These are phyloP conservation scores for Amorpha juglandis DNA, from an alignment of 2,888 invertebrate species.

Conservation along the genomic window DNA sequence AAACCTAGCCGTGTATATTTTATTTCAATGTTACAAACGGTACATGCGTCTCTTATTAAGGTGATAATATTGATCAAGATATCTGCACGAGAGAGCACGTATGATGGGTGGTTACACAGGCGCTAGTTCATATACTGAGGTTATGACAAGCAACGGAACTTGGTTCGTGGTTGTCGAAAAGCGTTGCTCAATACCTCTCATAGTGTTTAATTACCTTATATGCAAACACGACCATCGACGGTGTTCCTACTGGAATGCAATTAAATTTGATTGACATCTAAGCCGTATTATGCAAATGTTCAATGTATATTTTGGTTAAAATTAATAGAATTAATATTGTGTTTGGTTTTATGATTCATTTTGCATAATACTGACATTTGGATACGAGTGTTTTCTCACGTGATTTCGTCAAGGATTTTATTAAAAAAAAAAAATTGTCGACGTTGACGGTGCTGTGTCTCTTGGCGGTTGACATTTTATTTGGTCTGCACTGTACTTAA, in stretches of 20 bases:
- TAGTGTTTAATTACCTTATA: constrained; percentile 35
- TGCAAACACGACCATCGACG: constrained; percentile 15
- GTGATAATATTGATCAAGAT: constrained; percentile 2
- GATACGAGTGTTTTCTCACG: neutral
- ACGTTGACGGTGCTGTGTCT: too few relatives aligned
- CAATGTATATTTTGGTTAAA: neutral
- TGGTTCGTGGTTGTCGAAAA: constrained; percentile 33
- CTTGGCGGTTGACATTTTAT: too few relatives aligned
- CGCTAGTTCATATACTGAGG: constrained; percentile 28
- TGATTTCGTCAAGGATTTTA: too few relatives aligned
- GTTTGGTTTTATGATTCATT: neutral
- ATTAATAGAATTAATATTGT: neutral
- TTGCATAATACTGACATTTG: neutral
- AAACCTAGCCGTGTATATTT: neutral
- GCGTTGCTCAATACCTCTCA: constrained; percentile 34
- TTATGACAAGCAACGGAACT: constrained; percentile 39
- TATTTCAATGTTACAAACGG: neutral
- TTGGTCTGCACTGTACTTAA: too few relatives aligned
- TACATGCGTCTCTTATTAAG: neutral
- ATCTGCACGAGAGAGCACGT: neutral
- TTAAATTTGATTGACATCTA: constrained; percentile 27
- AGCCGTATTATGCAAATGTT: constrained; percentile 1
- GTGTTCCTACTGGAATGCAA: constrained; percentile 25
- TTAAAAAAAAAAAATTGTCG: too few relatives aligned
- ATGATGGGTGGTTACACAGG: neutral